These are phyloP conservation scores for Hybognathus amarus DNA, from an alignment of 2,797 vertebrate species.

Conservation along the genomic window DNA sequence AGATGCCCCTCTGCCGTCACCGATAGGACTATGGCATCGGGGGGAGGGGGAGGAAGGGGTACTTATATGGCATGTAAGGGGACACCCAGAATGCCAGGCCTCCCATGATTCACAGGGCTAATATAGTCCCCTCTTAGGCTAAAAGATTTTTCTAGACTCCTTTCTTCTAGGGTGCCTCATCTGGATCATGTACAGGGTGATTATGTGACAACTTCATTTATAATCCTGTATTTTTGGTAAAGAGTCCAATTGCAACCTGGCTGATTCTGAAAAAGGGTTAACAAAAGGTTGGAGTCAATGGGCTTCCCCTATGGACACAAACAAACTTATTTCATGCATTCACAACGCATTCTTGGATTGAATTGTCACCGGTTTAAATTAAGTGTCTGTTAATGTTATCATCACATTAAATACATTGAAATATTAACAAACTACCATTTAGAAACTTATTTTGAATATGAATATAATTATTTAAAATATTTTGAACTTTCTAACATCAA, in stretches of 20 bases:
- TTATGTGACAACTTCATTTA: background rate
- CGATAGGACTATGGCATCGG: slow-evolving; percentile 86
- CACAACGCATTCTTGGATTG: slow-evolving; percentile 1
- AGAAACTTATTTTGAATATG: too few species aligned
- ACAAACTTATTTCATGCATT: slow-evolving; percentile 14
- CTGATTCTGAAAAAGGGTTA: slow-evolving; percentile 4
- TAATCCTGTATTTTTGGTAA: background rate
- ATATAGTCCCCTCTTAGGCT: slow-evolving; percentile 86
- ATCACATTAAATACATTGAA: background rate
- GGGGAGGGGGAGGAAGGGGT: slow-evolving; percentile 72
- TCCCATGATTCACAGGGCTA: slow-evolving; percentile 90
- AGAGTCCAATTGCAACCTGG: slow-evolving; percentile 2
- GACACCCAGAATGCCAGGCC: slow-evolving; percentile 87
- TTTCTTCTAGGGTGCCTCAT: slow-evolving; percentile 64
- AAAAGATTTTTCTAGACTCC: slow-evolving; percentile 75
- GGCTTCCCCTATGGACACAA: background rate
- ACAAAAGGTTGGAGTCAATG: background rate
- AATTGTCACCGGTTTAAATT: slow-evolving; percentile 9
- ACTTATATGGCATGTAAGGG: slow-evolving; percentile 98
- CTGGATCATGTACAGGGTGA: background rate
- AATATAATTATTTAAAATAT: too few species aligned
- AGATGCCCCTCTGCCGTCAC: slow-evolving; percentile 82
- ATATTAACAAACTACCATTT: background rate
- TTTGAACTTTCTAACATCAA: background rate
- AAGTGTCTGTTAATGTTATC: background rate